Conservation (phyloP, 2,888 invertebrate genomes). For the Diarsia mendica region DNA sequence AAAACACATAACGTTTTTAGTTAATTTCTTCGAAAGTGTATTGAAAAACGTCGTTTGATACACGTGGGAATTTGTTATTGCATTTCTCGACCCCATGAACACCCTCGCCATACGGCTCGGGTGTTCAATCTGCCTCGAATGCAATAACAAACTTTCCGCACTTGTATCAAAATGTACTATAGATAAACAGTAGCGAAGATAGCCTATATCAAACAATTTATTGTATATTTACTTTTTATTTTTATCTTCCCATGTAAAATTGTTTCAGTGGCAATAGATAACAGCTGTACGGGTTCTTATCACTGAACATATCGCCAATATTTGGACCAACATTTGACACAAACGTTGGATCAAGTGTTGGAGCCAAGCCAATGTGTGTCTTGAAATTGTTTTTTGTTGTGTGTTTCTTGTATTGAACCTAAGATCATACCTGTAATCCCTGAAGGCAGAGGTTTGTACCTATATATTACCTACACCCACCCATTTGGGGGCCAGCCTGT, state of each 20-base stretch:
- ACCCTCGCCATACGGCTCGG: too few species aligned
- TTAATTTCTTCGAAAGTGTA: too few species aligned
- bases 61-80: too few species aligned
- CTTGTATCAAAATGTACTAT: too few species aligned
- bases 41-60: too few species aligned
- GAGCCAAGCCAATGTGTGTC: slow-evolving; percentile 2
- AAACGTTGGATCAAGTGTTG: slow-evolving; percentile 13
- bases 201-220: slow-evolving; percentile 49
- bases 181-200: slow-evolving; percentile 45
- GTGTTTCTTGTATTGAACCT: too few species aligned
- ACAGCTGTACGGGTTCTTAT: slow-evolving; percentile 74
- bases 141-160: too few species aligned
- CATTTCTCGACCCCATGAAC: too few species aligned
- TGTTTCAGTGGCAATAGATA: slow-evolving; percentile 77
- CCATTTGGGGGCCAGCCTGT: not conserved
- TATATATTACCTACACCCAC: too few species aligned
- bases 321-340: slow-evolving; percentile 39
- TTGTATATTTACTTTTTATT: slow-evolving; percentile 63
- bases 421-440: not conserved
- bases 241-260: slow-evolving; percentile 75
- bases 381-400: not conserved
- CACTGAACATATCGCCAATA: slow-evolving; percentile 62
- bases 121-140: too few species aligned
- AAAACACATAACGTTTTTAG: too few species aligned
- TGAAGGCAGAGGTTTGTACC: too few species aligned